Conservation (phyloP, 2,888 invertebrate species). For the Prionchulus punctatus region DNA sequence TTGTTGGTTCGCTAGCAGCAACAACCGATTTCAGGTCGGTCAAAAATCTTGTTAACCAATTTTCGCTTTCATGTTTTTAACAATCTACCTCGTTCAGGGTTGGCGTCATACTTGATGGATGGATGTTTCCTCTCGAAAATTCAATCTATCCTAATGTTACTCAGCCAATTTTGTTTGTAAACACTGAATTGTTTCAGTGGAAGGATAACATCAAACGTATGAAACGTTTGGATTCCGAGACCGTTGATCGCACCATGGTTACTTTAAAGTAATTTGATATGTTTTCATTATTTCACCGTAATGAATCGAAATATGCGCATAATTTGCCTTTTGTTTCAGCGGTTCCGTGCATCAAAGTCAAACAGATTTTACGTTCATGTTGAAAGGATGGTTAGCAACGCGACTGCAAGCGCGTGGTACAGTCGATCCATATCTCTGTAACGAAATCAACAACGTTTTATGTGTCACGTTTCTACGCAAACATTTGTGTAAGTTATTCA, state of each 20-base stretch:
- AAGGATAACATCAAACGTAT: slow-evolving; percentile 41
- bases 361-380: slow-evolving; percentile 33
- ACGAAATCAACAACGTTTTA: slow-evolving; percentile 24
- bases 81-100: slow-evolving; percentile 33
- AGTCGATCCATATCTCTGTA: slow-evolving; percentile 21
- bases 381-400: slow-evolving; percentile 21
- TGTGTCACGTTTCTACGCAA: slow-evolving; percentile 23
- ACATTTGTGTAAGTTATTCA: slow-evolving; percentile 16
- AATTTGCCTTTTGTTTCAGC: slow-evolving; percentile 16
- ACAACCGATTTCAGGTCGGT: slow-evolving; percentile 32
- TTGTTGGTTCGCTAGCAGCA: slow-evolving; percentile 42
- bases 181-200: slow-evolving; percentile 46
- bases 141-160: slow-evolving; percentile 35
- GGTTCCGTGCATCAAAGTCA: slow-evolving; percentile 35
- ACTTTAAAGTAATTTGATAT: slow-evolving; percentile 6
- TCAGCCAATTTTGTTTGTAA: slow-evolving; percentile 44
- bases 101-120: slow-evolving; percentile 45
- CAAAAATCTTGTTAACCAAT: slow-evolving; percentile 4
- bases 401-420: slow-evolving; percentile 22
- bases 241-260: neutral
- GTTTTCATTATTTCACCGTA: slow-evolving; percentile 2
- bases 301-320: neutral
- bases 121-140: slow-evolving; percentile 45
- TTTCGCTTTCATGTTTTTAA: too few relatives aligned
- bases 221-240: slow-evolving; percentile 30